Conservation (phyloP, 2,113 vertebrate genomes). For the Axis porcinus region DNA sequence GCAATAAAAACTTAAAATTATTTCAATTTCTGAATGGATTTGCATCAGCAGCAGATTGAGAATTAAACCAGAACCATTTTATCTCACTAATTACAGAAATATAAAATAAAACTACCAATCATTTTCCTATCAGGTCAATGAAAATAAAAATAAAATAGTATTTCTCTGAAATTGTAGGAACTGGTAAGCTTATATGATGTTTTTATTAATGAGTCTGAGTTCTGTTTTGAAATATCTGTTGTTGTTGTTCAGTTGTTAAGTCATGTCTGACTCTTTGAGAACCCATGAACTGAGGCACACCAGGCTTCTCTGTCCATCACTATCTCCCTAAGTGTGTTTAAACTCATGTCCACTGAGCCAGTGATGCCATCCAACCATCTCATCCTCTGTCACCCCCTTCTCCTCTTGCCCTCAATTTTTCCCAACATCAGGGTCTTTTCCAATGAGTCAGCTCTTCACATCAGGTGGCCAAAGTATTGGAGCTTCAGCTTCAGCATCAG, state of each 20-base stretch:
- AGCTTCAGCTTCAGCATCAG: not conserved
- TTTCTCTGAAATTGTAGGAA: not conserved
- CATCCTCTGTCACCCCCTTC: not conserved
- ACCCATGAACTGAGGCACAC: not conserved
- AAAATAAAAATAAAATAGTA: not conserved
- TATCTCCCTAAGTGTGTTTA: not conserved
- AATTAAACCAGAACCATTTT: not conserved
- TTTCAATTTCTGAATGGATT: not conserved
- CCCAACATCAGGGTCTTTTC: not conserved
- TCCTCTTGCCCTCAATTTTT: not conserved
- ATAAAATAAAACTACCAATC: not conserved
- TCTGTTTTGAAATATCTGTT: not conserved
- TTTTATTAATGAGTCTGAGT: not conserved
- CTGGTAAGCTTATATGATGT: not conserved
- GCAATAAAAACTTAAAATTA: slow-evolving; percentile 8
- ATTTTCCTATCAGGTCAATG: not conserved
- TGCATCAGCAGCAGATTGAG: not conserved
- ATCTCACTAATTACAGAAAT: slow-evolving; percentile 5
- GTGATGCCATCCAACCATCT: not conserved
- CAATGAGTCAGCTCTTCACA: not conserved
- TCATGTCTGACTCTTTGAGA: not conserved
- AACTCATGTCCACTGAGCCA: not conserved
- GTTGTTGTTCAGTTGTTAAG: not conserved
- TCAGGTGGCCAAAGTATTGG: not conserved
- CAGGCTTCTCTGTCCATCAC: not conserved